Evolutionary conservation across 2,113 vertebrate species (phyloP).

Genomic region (Lycocorax pyrrhopterus): DNA sequence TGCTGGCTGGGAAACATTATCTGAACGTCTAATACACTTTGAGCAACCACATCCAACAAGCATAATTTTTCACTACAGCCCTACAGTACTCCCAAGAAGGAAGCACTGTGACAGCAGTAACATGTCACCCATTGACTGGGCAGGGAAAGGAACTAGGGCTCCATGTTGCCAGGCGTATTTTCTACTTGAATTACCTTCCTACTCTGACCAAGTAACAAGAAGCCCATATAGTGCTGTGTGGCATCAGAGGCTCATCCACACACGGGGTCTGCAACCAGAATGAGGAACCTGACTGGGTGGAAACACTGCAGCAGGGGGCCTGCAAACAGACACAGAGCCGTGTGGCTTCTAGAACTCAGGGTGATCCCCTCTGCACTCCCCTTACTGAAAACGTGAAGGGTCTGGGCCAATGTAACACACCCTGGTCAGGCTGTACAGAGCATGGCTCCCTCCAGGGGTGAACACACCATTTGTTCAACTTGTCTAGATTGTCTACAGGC

Average conservation of each 20-base stretch:
- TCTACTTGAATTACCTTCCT: not conserved
- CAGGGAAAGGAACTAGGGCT: not conserved
- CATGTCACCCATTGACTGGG: not conserved
- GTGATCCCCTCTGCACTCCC: not conserved
- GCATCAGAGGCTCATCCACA: not conserved
- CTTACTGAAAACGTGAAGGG: not conserved
- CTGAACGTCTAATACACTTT: not conserved
- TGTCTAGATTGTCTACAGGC: not conserved
- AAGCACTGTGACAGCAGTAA: not conserved
- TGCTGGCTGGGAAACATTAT: not conserved
- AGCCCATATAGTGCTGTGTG: not conserved
- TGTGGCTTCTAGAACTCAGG: not conserved
- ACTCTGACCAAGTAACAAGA: not conserved
- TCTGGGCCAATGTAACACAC: not conserved
- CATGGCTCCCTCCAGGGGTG: not conserved
- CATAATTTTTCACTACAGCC: not conserved
- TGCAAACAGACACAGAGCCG: not conserved
- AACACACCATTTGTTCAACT: slow-evolving; percentile 3
- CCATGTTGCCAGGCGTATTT: not conserved
- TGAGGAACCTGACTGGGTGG: not conserved
- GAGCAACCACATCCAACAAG: not conserved
- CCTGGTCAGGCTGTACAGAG: not conserved
- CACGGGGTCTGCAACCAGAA: not conserved
- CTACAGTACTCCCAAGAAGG: not conserved
- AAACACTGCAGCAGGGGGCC: not conserved